A percentile compares a stretch with the other conserved stretches of the same genome.
These are phyloP conservation scores for Holothuria scabra DNA, from an alignment of 53 echinoderm and acorn worm genomes.

Conservation along the genomic window DNA sequence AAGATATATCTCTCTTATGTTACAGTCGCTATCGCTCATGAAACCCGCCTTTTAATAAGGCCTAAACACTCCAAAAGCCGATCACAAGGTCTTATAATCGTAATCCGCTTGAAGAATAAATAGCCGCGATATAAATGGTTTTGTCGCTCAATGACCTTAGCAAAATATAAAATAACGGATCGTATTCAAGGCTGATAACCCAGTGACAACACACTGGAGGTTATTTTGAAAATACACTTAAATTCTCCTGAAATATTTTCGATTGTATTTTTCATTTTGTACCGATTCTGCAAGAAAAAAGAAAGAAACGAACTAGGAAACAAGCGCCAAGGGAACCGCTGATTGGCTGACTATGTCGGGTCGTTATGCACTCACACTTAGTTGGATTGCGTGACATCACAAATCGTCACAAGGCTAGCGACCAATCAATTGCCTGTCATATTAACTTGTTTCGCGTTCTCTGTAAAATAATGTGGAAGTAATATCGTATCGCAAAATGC, in stretches of 20 bases:
- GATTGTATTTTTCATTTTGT: too few relatives aligned
- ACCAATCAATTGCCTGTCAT: constrained; percentile 41
- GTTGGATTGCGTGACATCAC: constrained; percentile 17
- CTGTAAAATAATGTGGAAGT: too few relatives aligned
- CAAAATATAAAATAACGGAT: constrained; percentile 1
- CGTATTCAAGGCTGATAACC: constrained; percentile 3
- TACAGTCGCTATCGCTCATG: background rate
- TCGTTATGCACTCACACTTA: background rate
- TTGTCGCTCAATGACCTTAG: background rate
- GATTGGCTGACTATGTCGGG: constrained; percentile 23
- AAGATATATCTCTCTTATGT: too few relatives aligned
- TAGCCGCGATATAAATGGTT: background rate
- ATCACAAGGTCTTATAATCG: constrained; percentile 19
- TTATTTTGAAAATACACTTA: constrained; percentile 5
- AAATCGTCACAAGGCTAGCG: constrained; percentile 11
- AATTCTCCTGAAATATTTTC: background rate
- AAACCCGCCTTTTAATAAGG: background rate
- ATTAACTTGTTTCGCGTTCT: constrained; percentile 33
- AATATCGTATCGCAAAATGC: too few relatives aligned
- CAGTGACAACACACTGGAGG: constrained; percentile 20
- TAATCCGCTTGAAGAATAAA: constrained; percentile 21
- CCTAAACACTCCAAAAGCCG: constrained; percentile 5
- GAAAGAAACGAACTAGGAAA: too few relatives aligned
- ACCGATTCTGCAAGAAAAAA: too few relatives aligned
- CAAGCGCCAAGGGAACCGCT: background rate